Evolutionary conservation across 2,797 vertebrate species (phyloP), one percentile per base, ranked within the genome.

Genomic region (Centroberyx gerrardi): DNA sequence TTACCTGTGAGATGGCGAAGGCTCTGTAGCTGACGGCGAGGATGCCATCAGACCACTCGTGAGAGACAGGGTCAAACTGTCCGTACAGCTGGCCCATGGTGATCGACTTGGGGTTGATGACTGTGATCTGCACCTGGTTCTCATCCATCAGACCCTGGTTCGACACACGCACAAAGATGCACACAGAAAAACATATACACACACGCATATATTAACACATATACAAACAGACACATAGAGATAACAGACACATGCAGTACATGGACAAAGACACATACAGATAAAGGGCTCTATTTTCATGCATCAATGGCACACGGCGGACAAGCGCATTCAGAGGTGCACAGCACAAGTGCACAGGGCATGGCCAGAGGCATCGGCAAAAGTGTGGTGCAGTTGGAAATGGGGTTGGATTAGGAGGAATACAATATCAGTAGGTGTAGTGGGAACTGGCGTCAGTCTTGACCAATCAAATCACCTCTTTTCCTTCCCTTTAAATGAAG

Each of bases 11-110:
- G 18, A 94, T 75, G 42, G 97, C 96, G 49, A 98, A 97, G 8
- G 90, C 81, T 88, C 96, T 94, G 81, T 97, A 98, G 88, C 96
- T 98, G 79, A 98, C 95, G 0, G 97, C 97, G 0, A 98, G 94
- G 86, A 98, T 84, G 12, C 97, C 97, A 27, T 98, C 97, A 0
- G 97, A 97, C 97, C 97, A 98, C 70, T 98, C 97, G 3, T 98
- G 97, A 40, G 96, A 97, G 40, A 97, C 94, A 0, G 94, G 90
- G 62, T 99, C 97, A 76, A 99, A 98, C 62, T 97, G 96, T n/a
- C 97, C 96, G 0, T 97, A 97, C 2, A 98, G 94, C 67, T 97
- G 96, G 2, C 96, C 97, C 97, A 98, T 97, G 72, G 96, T 98
- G 85, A 98, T 90, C 44, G 97, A 96, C 87, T 98, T 98, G 0